Percentiles rank a stretch among this genome's conserved stretches.
phyloP scores from a whole-genome alignment of 2,888 invertebrate genomes.

The Chrysopilus asiliformis region DNA sequence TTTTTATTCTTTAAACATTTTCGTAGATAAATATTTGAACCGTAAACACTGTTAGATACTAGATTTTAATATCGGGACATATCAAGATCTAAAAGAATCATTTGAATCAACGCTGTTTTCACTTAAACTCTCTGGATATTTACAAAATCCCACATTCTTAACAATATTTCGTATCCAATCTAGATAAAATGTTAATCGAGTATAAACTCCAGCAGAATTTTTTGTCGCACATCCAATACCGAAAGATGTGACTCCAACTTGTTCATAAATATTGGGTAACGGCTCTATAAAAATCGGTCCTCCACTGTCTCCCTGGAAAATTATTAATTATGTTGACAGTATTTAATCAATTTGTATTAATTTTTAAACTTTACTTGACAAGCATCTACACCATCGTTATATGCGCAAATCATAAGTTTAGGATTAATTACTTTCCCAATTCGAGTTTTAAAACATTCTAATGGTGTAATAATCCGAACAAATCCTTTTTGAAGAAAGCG shows the following conservation, averaged over 20 bases:
- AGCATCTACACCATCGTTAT: constrained; percentile 44
- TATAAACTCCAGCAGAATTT: constrained; percentile 10
- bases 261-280: background rate
- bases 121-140: too few species aligned
- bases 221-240: constrained; percentile 10
- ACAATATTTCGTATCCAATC: too few species aligned
- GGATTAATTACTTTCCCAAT: constrained; percentile 23
- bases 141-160: too few species aligned
- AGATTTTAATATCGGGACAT: too few species aligned
- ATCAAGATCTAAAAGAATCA: too few species aligned
- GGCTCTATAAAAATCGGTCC: constrained; percentile 5
- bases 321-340: background rate
- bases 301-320: constrained; percentile 10
- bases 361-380: constrained; percentile 40
- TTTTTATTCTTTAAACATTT: too few species aligned
- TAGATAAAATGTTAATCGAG: constrained; percentile 2
- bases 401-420: constrained; percentile 48
- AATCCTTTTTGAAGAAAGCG: background rate
- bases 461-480: background rate
- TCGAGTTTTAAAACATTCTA: constrained; percentile 36
- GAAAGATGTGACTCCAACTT: constrained; percentile 11
- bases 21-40: too few species aligned
- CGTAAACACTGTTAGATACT: too few species aligned
- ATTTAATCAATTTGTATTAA: background rate
- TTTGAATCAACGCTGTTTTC: too few species aligned